Evolutionary conservation across 2,113 vertebrate species (phyloP).

Genomic region (Muntiacus muntjak): DNA sequence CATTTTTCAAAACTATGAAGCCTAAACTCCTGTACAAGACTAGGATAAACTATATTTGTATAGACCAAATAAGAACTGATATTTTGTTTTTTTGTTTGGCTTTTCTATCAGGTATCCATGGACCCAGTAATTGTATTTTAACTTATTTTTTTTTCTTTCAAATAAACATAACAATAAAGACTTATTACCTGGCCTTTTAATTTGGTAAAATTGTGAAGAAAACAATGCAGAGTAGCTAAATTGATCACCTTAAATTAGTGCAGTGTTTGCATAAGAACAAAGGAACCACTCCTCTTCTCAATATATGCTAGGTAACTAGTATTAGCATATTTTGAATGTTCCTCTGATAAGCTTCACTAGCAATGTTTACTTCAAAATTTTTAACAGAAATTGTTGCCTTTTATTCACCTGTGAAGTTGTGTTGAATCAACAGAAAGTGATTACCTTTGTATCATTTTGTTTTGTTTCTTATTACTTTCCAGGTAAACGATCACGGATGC

Average conservation of each 20-base stretch:
- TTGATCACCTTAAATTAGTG: background rate
- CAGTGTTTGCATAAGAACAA: background rate
- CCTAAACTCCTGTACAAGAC: accelerated
- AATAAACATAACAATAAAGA: background rate
- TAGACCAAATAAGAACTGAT: background rate
- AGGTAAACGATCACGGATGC: background rate
- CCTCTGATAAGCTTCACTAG: background rate
- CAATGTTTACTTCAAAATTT: background rate
- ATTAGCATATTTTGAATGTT: background rate
- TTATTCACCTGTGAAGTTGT: background rate
- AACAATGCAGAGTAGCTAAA: background rate
- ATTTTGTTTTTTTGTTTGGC: background rate
- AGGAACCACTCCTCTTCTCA: background rate
- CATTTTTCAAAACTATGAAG: background rate
- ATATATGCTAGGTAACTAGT: background rate
- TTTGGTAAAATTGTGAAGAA: background rate
- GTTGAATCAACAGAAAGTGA: conserved; percentile 8
- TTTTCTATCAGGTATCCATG: background rate
- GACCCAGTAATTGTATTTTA: background rate
- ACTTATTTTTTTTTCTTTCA: background rate
- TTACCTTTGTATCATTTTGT: background rate
- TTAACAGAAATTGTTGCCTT: background rate
- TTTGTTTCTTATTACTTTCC: conserved; percentile 50
- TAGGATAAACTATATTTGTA: background rate
- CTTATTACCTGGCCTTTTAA: background rate